phyloP scores from a whole-genome alignment of 2,797 vertebrate genomes.

The Euphonia xanthogaster region DNA sequence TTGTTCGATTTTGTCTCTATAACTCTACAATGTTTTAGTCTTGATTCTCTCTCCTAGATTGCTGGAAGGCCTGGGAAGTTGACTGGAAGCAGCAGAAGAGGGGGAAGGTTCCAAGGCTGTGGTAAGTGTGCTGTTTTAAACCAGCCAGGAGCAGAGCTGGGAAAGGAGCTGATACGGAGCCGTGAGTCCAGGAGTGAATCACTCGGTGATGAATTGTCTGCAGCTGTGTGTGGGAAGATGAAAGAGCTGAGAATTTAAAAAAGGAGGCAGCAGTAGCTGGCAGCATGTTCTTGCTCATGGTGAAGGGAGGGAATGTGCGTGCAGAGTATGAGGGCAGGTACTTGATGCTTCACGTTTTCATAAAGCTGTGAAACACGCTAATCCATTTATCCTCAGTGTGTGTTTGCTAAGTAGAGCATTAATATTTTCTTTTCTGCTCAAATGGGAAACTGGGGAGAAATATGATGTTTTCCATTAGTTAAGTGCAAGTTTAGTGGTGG shows the following conservation, averaged over 20 bases:
- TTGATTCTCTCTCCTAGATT: background rate
- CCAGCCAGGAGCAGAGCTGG: background rate
- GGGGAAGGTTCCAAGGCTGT: background rate
- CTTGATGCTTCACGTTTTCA: background rate
- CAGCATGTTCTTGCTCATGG: background rate
- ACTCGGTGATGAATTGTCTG: background rate
- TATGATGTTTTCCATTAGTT: background rate
- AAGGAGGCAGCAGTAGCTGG: background rate
- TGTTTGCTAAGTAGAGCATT: background rate
- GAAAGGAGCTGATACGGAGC: background rate
- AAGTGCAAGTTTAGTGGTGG: background rate
- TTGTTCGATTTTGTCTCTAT: background rate
- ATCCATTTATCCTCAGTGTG: background rate
- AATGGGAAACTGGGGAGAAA: background rate
- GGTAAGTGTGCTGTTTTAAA: conserved; percentile 30
- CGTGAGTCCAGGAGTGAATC: conserved; percentile 24
- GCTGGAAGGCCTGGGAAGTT: background rate
- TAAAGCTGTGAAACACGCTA: background rate
- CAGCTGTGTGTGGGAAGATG: conserved; percentile 38
- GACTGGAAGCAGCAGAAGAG: background rate
- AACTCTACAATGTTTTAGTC: background rate
- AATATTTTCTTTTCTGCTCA: background rate
- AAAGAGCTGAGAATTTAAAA: background rate
- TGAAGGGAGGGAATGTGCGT: background rate
- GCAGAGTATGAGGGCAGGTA: background rate